Conservation (phyloP, 2,888 invertebrate genomes). For the Timema cristinae region DNA sequence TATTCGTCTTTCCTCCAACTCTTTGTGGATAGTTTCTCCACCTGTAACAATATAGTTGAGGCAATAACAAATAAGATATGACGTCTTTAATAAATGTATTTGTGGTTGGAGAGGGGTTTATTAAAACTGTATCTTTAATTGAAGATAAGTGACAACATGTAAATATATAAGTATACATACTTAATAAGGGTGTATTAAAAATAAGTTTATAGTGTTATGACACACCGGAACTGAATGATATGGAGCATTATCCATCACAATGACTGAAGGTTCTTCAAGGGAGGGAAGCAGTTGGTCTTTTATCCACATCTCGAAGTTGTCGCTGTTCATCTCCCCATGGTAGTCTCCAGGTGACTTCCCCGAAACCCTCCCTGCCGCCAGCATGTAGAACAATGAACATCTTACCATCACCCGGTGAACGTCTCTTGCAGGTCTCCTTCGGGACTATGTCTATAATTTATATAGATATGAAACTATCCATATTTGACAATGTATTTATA, state of each 20-base stretch:
- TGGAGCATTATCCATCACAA: too few species aligned
- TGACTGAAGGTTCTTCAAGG: neutral
- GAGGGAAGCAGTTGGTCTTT: neutral
- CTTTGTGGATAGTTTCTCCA: too few species aligned
- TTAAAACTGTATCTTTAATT: too few species aligned
- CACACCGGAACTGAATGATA: neutral
- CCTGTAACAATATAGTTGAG: too few species aligned
- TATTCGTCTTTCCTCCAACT: too few species aligned
- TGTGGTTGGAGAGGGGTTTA: too few species aligned
- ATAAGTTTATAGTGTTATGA: too few species aligned
- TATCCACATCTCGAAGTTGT: slow-evolving; percentile 1
- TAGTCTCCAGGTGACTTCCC: neutral
- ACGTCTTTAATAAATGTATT: too few species aligned
- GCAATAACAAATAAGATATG: too few species aligned
- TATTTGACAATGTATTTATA: neutral
- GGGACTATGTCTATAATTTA: neutral
- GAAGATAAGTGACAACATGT: too few species aligned
- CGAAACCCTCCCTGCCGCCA: neutral
- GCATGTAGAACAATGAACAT: neutral
- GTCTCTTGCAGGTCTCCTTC: neutral
- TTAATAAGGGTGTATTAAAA: too few species aligned
- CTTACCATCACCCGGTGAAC: neutral
- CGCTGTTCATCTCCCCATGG: slow-evolving; percentile 1
- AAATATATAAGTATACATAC: too few species aligned
- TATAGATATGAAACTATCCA: neutral